These are phyloP conservation scores for Maconellicoccus hirsutus DNA, from an alignment of 1,140 invertebrate species.

Conservation along the genomic window DNA sequence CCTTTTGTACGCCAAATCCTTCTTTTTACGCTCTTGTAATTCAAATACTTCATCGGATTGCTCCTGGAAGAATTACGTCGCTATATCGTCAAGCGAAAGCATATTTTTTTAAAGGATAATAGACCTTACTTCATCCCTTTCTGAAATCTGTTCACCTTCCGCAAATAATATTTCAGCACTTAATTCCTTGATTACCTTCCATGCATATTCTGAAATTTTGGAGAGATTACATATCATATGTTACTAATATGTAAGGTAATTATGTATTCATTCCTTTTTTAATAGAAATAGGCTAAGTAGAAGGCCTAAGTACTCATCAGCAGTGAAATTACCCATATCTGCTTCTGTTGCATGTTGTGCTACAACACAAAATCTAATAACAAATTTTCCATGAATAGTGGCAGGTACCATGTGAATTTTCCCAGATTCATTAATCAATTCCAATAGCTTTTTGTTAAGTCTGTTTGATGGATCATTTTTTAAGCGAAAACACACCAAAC, in stretches of 20 bases:
- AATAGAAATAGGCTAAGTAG: no score
- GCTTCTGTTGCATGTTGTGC: slow-evolving; percentile 76
- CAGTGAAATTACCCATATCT: slow-evolving; percentile 59
- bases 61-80: slow-evolving; percentile 37
- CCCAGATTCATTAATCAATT: slow-evolving; percentile 89
- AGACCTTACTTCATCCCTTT: slow-evolving; percentile 25
- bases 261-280: no score
- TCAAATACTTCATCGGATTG: slow-evolving; percentile 54
- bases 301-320: not conserved
- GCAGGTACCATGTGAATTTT: slow-evolving; percentile 97
- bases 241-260: no score
- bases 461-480: slow-evolving; percentile 64
- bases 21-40: slow-evolving; percentile 51
- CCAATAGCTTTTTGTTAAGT: slow-evolving; percentile 86
- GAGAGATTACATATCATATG: not conserved
- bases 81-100: not conserved
- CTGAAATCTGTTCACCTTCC: slow-evolving; percentile 43
- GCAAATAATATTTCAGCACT: slow-evolving; percentile 36
- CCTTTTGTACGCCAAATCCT: slow-evolving; percentile 71
- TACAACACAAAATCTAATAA: slow-evolving; percentile 91
- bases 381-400: slow-evolving; percentile 75
- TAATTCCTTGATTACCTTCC: slow-evolving; percentile 76
- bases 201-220: slow-evolving; percentile 60
- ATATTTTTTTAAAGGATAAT: not conserved
- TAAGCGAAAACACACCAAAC: slow-evolving; percentile 71